Evolutionary conservation across 2,797 vertebrate genomes (phyloP).

Genomic region (Sebastiscus tertius): DNA sequence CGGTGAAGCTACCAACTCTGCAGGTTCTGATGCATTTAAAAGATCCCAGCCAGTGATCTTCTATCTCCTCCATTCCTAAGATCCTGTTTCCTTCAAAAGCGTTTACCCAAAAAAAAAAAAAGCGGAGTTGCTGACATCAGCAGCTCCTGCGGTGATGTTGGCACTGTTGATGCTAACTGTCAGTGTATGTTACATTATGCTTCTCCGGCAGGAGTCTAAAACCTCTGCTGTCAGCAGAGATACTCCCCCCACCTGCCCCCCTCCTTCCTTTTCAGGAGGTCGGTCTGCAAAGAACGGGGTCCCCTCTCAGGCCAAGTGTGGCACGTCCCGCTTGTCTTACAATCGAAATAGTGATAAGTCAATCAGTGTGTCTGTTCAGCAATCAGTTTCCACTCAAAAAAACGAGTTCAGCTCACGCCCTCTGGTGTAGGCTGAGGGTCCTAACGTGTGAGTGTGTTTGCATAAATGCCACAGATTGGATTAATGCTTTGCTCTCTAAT

Average conservation of each 20-base stretch:
- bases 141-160: constrained; percentile 34
- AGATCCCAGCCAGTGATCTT: constrained; percentile 37
- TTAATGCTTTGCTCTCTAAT: constrained; percentile 17
- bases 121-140: constrained; percentile 37
- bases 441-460: background rate
- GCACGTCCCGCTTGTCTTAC: constrained; percentile 54
- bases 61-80: constrained; percentile 37
- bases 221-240: constrained; percentile 47
- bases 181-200: constrained; percentile 46
- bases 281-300: constrained; percentile 41
- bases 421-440: background rate
- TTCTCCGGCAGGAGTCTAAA: constrained; percentile 47
- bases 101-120: constrained; percentile 39
- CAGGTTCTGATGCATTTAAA: constrained; percentile 34
- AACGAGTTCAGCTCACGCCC: background rate
- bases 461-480: constrained; percentile 11
- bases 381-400: constrained; percentile 52
- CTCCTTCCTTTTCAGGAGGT: constrained; percentile 35
- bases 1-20: constrained; percentile 48
- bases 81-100: constrained; percentile 48
- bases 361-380: constrained; percentile 63
- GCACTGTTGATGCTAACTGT: constrained; percentile 34
- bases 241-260: background rate
- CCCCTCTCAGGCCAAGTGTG: constrained; percentile 54
- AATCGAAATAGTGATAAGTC: constrained; percentile 69